Evolutionary conservation across 2,113 vertebrate genomes (phyloP), one percentile per base, ranked within the genome.

Genomic region (Opisthocomus hoazin): DNA sequence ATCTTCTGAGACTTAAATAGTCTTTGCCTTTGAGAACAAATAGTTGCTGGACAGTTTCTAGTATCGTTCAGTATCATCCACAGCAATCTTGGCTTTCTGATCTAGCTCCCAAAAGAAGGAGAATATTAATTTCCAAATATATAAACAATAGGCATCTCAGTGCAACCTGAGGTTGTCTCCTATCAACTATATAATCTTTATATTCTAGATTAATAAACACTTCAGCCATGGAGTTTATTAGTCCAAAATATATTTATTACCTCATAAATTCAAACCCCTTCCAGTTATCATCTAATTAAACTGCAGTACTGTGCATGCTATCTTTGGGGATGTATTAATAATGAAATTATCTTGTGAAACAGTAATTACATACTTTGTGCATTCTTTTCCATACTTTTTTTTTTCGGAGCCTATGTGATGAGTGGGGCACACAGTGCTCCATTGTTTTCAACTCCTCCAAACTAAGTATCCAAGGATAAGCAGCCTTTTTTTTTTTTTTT

Each of bases 271-370:
- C 85, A 85, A 95, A 37, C 82, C 46, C 95, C 95, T 86, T 93
- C 91, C 83, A 91, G 95, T 97, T 96, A 96, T 56, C 86, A 84
- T 89, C 94, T 97, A 97, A 97, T 97, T 97, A 96, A 96, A 96
- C 60, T 80, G 45, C 86, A 91, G 54, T 32, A 36, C 87, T 68
- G 60, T 90, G 58, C 80, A 29, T 94, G 83, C 91, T 81, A 45
- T 96, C 87, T 95, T 92, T 89, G 83, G 79, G 89, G 82, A 91
- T 95, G 71, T 87, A 95, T 95, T 94, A 94, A 95, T 96, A 95
- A 93, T 68, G 87, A 88, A 91, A 91, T 94, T 95, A 92, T 85
- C 79, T 73, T 84, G 87, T 90, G 84, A 86, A 96, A 91, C 82
- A 88, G 83, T 93, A 94, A 96, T 90, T 94, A 76, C 94, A 80